Evolutionary conservation across 2,113 vertebrate genomes (phyloP), one percentile per base, ranked within the genome.

Genomic region (Pleuronectes platessa): DNA sequence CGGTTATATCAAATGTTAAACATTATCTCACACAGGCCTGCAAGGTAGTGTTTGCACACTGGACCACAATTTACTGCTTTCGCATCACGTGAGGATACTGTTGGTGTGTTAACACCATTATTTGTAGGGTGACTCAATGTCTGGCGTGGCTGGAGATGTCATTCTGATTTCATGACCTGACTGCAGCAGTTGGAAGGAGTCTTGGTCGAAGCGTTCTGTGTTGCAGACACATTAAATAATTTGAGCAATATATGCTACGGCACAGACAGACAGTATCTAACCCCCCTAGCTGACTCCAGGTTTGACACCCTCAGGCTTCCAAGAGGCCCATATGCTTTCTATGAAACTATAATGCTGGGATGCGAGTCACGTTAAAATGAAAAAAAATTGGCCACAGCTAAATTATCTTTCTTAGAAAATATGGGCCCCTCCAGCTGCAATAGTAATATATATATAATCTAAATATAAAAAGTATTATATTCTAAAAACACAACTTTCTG

Each of bases 121-220:
- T 74, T 71, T 66, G 27, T 26, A 42, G 31, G 63, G 49, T 77
- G 85, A 87, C 53, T 87, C 71, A 83, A 17, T 40, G 78, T 82
- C 77, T 87, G 74, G 21, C 56, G 40, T 62, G 40, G 85, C 59
- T 64, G 67, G 76, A 61, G n/a, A 71, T 40, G 56, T 59, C 61
- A 35, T 61, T 77, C 60, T 55, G 37, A 73, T 76, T 81, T 73
- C 68, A 59, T 69, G 68, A 45, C 61, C 20, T 24, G 69, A 76
- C 68, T 31, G 13, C 31, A 8, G 56, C 58, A 58, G 75, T 59
- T 60, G 20, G 20, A 47, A 12, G 12, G 55, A 26, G 61, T 64
- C 68, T 80, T 55, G 63, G 68, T 61, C 2, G 0, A 69, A 68
- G 23, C 68, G 75, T 69, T 63, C 40, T 72, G 65, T 62, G 66